Conservation (phyloP, 2,888 invertebrate genomes). For the Drosophila putrida region DNA sequence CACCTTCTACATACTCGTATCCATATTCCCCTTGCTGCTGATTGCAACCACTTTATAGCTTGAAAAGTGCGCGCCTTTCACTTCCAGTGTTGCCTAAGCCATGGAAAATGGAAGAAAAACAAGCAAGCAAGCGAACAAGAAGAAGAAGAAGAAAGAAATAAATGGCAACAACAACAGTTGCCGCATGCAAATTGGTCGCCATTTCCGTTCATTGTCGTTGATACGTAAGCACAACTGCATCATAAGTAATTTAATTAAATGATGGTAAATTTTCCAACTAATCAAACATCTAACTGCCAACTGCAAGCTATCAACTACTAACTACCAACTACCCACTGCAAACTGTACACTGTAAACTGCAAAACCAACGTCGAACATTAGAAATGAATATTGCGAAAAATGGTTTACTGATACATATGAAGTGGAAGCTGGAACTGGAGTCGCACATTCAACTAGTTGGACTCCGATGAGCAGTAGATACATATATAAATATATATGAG, state of each 20-base stretch:
- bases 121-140: not conserved
- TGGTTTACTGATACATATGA: slow-evolving; percentile 41
- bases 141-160: slow-evolving; percentile 17
- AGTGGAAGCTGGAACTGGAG: slow-evolving; percentile 6
- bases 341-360: slow-evolving; percentile 6
- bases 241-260: slow-evolving; percentile 75
- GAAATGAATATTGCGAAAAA: slow-evolving; percentile 54
- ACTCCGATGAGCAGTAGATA: slow-evolving; percentile 13
- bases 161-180: slow-evolving; percentile 36
- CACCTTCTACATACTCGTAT: not conserved
- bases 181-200: slow-evolving; percentile 73
- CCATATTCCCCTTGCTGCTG: not conserved
- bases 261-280: slow-evolving; percentile 76
- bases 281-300: slow-evolving; percentile 64
- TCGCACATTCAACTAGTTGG: slow-evolving; percentile 20
- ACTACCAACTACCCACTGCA: slow-evolving; percentile 10
- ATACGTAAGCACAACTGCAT: slow-evolving; percentile 65
- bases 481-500: slow-evolving; percentile 3
- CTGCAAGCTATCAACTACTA: slow-evolving; percentile 30
- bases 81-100: slow-evolving; percentile 50
- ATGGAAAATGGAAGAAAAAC: slow-evolving; percentile 21
- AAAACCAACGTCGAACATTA: slow-evolving; percentile 44
- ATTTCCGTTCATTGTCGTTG: slow-evolving; percentile 76
- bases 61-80: slow-evolving; percentile 55
- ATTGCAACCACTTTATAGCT: slow-evolving; percentile 1